phyloP scores from a whole-genome alignment of 2,113 vertebrate genomes.

The Opisthocomus hoazin region DNA sequence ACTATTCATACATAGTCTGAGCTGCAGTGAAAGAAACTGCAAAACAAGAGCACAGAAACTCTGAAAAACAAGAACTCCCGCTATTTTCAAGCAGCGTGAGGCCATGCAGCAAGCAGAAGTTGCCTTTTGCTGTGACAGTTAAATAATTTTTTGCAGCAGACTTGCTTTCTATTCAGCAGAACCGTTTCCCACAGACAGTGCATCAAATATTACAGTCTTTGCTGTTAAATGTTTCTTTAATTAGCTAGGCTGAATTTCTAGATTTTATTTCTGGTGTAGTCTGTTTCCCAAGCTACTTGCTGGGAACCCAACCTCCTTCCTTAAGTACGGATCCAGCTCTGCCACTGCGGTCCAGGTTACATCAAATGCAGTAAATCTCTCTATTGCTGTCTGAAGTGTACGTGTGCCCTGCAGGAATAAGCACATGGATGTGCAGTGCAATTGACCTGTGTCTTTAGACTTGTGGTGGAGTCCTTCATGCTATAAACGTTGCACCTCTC shows the following conservation, averaged over 20 bases:
- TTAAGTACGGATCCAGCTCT: neutral
- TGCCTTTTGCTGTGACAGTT: neutral
- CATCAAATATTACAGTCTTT: neutral
- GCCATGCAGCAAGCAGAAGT: neutral
- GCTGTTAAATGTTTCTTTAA: neutral
- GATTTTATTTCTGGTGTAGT: neutral
- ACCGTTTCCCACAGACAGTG: neutral
- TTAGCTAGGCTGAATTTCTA: neutral
- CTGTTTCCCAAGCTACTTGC: neutral
- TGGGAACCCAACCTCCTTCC: neutral
- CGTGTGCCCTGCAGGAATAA: too few species aligned
- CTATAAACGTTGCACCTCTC: neutral
- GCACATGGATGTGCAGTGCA: too few species aligned
- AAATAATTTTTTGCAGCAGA: neutral
- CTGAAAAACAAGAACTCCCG: neutral
- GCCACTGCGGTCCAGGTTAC: too few species aligned
- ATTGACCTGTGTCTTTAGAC: neutral
- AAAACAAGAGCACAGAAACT: neutral
- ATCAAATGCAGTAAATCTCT: too few species aligned
- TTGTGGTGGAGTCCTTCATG: neutral
- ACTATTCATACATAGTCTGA: neutral
- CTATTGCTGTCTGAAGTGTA: too few species aligned
- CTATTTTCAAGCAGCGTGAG: neutral
- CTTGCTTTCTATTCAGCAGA: neutral
- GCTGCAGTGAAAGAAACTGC: neutral